phyloP scores from a whole-genome alignment of 2,888 invertebrate genomes.

The Drosophila borealis region DNA sequence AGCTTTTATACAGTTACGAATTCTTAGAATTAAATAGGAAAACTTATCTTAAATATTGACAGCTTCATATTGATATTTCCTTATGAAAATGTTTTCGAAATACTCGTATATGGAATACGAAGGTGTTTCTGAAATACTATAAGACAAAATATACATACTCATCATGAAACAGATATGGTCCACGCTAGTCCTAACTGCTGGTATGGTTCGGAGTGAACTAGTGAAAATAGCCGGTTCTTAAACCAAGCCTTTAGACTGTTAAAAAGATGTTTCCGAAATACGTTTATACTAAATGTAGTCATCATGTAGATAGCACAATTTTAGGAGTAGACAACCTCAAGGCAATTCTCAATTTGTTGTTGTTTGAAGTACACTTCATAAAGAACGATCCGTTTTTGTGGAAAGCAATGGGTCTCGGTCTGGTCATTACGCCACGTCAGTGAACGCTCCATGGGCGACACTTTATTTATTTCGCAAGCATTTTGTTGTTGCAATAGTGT shows the following conservation, averaged over 20 bases:
- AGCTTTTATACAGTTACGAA: conserved; percentile 4
- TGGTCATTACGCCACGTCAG: conserved; percentile 49
- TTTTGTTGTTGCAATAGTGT: conserved; percentile 27
- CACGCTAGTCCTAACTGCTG: background rate
- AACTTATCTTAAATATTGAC: background rate
- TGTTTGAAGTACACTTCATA: background rate
- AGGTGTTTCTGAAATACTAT: too few relatives aligned
- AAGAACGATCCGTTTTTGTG: conserved; percentile 1
- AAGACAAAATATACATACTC: background rate
- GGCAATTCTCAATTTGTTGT: background rate
- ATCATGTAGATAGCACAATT: background rate
- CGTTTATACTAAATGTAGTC: background rate
- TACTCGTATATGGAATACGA: too few relatives aligned
- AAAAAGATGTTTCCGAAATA: too few relatives aligned
- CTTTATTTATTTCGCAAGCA: conserved; percentile 34
- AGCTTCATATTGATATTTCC: too few relatives aligned
- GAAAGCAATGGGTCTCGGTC: conserved; percentile 41
- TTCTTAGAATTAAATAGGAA: background rate
- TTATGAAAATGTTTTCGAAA: too few relatives aligned
- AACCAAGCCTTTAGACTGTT: conserved; percentile 6
- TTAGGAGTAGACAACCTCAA: background rate
- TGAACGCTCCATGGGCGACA: conserved; percentile 54
- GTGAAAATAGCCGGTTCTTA: conserved; percentile 4
- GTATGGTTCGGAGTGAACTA: conserved; percentile 1
- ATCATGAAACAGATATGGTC: too few relatives aligned